These are phyloP conservation scores for Diadegma fenestrale DNA, from an alignment of 2,888 invertebrate species.

Conservation along the genomic window DNA sequence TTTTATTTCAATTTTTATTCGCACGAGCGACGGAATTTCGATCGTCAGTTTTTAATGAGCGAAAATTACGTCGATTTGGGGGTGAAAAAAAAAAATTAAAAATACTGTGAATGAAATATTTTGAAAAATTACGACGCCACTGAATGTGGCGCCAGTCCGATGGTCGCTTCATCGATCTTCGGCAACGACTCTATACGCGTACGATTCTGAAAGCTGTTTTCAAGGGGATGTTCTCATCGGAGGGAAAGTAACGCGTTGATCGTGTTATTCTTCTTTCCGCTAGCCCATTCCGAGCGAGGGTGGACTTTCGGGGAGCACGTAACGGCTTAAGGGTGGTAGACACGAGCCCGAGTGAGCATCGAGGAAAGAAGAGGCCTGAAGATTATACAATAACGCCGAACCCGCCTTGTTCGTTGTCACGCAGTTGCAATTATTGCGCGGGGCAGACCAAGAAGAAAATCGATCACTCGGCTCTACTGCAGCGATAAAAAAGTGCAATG, in stretches of 20 bases:
- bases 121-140: background rate
- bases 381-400: conserved; percentile 47
- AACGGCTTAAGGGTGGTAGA: conserved; percentile 31
- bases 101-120: background rate
- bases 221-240: conserved; percentile 73
- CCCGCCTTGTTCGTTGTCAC: conserved; percentile 46
- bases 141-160: conserved; percentile 31
- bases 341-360: conserved; percentile 52
- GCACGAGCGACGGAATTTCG: background rate
- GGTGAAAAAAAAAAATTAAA: background rate
- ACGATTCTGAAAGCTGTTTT: conserved; percentile 55
- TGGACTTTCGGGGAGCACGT: conserved; percentile 26
- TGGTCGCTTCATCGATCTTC: conserved; percentile 67
- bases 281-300: conserved; percentile 66
- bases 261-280: conserved; percentile 1
- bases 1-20: background rate
- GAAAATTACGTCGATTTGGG: too few species aligned
- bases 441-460: conserved; percentile 41
- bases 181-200: background rate
- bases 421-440: conserved; percentile 22
- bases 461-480: conserved; percentile 77
- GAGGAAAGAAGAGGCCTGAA: conserved; percentile 39
- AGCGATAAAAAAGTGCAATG: conserved; percentile 79
- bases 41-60: background rate
- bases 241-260: conserved; percentile 58